Evolutionary conservation across 2,113 vertebrate genomes (phyloP), one percentile per base, ranked within the genome.

Genomic region (Eolophus roseicapilla): DNA sequence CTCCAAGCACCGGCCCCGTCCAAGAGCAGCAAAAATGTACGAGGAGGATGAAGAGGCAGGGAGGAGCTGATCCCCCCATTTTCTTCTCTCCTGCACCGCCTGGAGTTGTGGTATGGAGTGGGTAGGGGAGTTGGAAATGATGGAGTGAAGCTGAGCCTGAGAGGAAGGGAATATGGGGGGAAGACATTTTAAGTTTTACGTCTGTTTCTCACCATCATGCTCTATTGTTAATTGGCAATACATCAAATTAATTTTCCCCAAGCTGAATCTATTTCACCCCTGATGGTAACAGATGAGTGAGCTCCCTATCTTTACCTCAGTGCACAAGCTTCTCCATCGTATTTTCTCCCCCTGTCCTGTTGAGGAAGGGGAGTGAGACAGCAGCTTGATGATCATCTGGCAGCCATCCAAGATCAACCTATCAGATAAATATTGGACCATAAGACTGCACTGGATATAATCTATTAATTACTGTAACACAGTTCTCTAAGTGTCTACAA

Each of bases 1-100:
- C 6, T 11, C 5, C 29, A 31, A 13, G 25, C 1, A 1, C 20
- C 1, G 20, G 21, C 27, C 5, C 21, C 23, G 9, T 67, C 11
- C 6, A n/a, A 53, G n/a, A 35, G 29, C 20, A 43, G 13, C 27
- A 12, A 11, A 37, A 33, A 76, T 9, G 17, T 13, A 3, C 35
- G 24, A 50, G 44, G 19, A 53, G 23, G 28, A 69, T 11, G 3
- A 17, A 55, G 19, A 3, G 5, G 11, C 23, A 50, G 27, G 47
- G 19, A 14, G 29, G 46, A 82, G 13, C 23, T 44, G 10, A n/a
- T n/a, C 4, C 4, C 9, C 11, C 7, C 6, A 7, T 52, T 33
- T n/a, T 5, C 5, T 21, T 89, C 37, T 20, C 10, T 17, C 11
- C 12, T 57, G 16, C 5, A 28, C 10, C 1, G 1, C 8, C 21